Conservation (phyloP, 2,113 vertebrate species). For the Cervus canadensis region DNA sequence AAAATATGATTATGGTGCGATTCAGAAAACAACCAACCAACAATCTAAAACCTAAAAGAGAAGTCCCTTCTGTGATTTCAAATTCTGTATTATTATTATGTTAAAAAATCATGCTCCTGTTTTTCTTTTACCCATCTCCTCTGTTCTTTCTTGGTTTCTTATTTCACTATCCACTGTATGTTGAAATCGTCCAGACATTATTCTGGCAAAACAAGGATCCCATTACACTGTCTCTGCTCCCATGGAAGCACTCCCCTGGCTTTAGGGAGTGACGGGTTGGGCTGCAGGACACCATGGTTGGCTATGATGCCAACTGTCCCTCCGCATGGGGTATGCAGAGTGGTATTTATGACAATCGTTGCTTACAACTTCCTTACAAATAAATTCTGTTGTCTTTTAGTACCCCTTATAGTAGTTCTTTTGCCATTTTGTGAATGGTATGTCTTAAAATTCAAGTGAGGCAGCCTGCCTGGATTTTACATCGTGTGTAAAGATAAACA, state of each 20-base stretch:
- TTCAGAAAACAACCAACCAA: not conserved
- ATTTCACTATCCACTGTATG: not conserved
- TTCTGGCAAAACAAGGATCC: not conserved
- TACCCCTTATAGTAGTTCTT: not conserved
- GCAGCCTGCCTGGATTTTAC: not conserved
- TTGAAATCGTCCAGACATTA: not conserved
- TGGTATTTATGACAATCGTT: not conserved
- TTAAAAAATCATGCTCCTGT: not conserved
- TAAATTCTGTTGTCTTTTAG: not conserved
- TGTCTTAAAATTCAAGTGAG: not conserved
- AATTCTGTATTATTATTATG: not conserved
- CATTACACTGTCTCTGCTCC: not conserved
- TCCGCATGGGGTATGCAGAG: accelerated
- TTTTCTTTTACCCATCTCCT: not conserved
- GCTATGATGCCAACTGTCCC: not conserved
- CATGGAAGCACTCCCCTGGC: accelerated
- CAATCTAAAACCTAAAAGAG: not conserved
- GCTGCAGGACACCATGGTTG: not conserved
- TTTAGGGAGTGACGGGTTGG: not conserved
- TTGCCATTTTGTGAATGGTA: not conserved
- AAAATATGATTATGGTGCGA: not conserved
- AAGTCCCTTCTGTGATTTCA: not conserved
- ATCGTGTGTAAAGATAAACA: not conserved
- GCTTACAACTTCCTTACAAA: not conserved
- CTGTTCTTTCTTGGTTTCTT: not conserved